Percentiles rank a stretch among this genome's conserved stretches.
These are phyloP conservation scores for Artibeus jamaicensis DNA, from an alignment of 2,797 vertebrate species.

Conservation along the genomic window DNA sequence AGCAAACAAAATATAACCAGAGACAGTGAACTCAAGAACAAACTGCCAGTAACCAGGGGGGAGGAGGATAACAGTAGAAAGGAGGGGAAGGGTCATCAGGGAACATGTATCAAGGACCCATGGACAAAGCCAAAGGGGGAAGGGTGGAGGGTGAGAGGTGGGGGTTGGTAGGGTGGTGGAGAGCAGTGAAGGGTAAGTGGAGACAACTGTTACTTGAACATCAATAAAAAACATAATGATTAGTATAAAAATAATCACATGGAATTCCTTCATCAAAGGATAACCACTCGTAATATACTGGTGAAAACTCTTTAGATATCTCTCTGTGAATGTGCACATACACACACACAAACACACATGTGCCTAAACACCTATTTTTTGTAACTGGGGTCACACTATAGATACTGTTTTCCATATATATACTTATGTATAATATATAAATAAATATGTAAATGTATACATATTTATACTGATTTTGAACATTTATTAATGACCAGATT, in stretches of 20 bases:
- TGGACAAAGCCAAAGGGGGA: too few relatives aligned
- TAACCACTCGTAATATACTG: not conserved
- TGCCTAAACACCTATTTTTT: not conserved
- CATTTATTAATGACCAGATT: not conserved
- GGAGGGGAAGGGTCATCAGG: too few relatives aligned
- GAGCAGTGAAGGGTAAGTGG: too few relatives aligned
- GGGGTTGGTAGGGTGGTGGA: too few relatives aligned
- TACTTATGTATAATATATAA: not conserved
- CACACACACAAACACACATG: not conserved
- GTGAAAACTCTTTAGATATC: not conserved
- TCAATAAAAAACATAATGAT: not conserved
- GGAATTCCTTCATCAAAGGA: not conserved
- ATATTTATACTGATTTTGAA: not conserved
- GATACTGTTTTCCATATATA: not conserved
- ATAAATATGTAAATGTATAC: not conserved
- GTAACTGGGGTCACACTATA: not conserved
- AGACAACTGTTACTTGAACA: too few relatives aligned
- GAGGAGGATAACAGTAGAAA: too few relatives aligned
- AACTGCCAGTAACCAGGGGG: too few relatives aligned
- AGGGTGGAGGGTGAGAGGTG: too few relatives aligned
- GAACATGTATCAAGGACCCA: too few relatives aligned
- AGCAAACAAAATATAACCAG: too few relatives aligned
- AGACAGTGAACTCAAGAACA: too few relatives aligned
- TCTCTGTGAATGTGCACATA: not conserved
- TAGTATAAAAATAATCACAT: not conserved